Evolutionary conservation across 1,140 invertebrate genomes (phyloP).

Genomic region (Agraylea sexmaculata): DNA sequence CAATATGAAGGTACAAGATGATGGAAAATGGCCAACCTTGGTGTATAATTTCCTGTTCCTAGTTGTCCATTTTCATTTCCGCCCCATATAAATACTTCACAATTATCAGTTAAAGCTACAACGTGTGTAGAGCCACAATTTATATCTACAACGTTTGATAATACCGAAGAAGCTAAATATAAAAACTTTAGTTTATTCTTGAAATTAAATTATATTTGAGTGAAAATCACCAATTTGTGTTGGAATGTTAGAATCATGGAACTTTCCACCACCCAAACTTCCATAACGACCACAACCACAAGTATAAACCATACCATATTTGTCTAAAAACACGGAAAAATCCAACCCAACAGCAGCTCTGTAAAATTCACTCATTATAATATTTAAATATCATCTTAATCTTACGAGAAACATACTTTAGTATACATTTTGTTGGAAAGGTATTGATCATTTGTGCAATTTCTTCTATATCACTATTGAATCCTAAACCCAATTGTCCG

Average conservation of each 20-base stretch:
- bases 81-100: slow-evolving; percentile 60
- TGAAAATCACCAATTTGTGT: slow-evolving; percentile 46
- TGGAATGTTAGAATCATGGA: slow-evolving; percentile 44
- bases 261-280: slow-evolving; percentile 58
- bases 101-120: slow-evolving; percentile 46
- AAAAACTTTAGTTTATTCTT: slow-evolving; percentile 7
- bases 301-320: slow-evolving; percentile 57
- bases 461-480: slow-evolving; percentile 37
- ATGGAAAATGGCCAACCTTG: slow-evolving; percentile 16
- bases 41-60: slow-evolving; percentile 47
- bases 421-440: slow-evolving; percentile 48
- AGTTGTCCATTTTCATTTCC: slow-evolving; percentile 49
- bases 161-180: slow-evolving; percentile 32
- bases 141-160: slow-evolving; percentile 51
- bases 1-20: not conserved
- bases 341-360: slow-evolving; percentile 44
- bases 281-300: slow-evolving; percentile 56
- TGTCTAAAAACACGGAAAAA: slow-evolving; percentile 54
- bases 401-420: slow-evolving; percentile 31
- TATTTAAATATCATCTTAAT: slow-evolving; percentile 2
- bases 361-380: slow-evolving; percentile 6
- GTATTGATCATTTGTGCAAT: slow-evolving; percentile 47
- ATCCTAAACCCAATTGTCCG: slow-evolving; percentile 59
- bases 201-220: not conserved
- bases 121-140: slow-evolving; percentile 56